Base-by-base conservation (phyloP, 2,113 vertebrate genomes). In the Athene cunicularia region DNA sequence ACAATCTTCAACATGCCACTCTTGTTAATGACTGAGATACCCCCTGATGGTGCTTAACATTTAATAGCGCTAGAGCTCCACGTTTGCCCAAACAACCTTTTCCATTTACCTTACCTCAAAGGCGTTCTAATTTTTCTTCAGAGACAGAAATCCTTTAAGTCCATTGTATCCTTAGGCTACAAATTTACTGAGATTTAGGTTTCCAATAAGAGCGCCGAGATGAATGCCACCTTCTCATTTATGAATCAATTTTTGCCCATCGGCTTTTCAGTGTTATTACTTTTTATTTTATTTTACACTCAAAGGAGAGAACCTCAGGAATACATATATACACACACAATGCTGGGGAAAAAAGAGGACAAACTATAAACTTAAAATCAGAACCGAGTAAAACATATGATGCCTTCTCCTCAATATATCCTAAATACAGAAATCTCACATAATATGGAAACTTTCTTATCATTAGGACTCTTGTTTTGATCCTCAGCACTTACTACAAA, bases 61-160 rank as follows among this genome's bases (percentile, higher is more conserved):
- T 99, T 99, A 99, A 99, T 99, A 99, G 98, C 98, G 98, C 98
- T 98, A 96, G 98, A 98, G 98, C 95, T 98, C 97, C 95, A 97
- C 98, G 66, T 98, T 98, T 99, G 99, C 98, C 99, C 98, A 98
- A 99, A 99, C 98, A 99, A 99, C 98, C 98, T 99, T 99, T 99
- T 98, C 98, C 98, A 99, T 99, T 99, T 99, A 99, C 98, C 98
- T 99, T 99, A 99, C 98, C 99, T 99, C 99, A 98, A 98, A 99
- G 98, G 98, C 97, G 97, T 99, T 98, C 99, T 99, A 99, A 99
- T 99, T 99, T 99, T 99, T 99, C 99, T 99, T 99, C 98, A 98
- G 98, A 99, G 99, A 99, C 99, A 99, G 99, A 99, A 99, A 99
- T 99, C 99, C 99, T 99, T 99, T 99, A 99, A 99, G 98, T 97